Conservation (phyloP, 1,140 invertebrate genomes). For the Ruditapes philippinarum region DNA sequence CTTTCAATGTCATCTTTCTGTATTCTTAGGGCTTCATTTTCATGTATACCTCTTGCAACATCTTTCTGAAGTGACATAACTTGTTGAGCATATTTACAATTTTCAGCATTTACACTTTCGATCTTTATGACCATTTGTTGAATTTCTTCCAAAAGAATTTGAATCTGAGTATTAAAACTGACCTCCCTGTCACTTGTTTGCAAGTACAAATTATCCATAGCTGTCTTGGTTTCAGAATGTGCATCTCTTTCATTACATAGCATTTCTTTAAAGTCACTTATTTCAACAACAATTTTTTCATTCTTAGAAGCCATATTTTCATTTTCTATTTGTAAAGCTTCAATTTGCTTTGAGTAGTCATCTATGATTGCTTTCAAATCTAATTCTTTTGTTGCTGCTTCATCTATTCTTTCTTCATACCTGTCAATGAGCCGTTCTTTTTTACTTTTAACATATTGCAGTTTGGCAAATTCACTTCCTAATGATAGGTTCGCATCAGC, state of each 20-base stretch:
- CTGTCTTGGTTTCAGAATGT: conserved; percentile 49
- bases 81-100: not conserved
- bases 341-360: conserved; percentile 47
- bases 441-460: not conserved
- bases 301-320: not conserved
- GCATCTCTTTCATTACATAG: conserved; percentile 58
- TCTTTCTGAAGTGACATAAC: not conserved
- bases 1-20: conserved; percentile 55
- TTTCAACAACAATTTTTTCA: not conserved
- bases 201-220: conserved; percentile 37
- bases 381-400: conserved; percentile 35
- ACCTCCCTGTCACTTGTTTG: not conserved
- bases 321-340: conserved; percentile 4
- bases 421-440: not conserved
- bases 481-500: not conserved
- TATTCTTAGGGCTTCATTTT: not conserved
- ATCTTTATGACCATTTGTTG: not conserved
- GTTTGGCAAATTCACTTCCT: not conserved
- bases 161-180: not conserved
- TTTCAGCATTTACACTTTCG: not conserved
- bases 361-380: conserved; percentile 37
- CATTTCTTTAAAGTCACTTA: conserved; percentile 7
- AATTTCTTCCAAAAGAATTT: conserved; percentile 22
- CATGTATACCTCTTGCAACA: not conserved
- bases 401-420: conserved; percentile 52